phyloP scores from a whole-genome alignment of 1,140 invertebrate species.

The Lepidurus arcticus region DNA sequence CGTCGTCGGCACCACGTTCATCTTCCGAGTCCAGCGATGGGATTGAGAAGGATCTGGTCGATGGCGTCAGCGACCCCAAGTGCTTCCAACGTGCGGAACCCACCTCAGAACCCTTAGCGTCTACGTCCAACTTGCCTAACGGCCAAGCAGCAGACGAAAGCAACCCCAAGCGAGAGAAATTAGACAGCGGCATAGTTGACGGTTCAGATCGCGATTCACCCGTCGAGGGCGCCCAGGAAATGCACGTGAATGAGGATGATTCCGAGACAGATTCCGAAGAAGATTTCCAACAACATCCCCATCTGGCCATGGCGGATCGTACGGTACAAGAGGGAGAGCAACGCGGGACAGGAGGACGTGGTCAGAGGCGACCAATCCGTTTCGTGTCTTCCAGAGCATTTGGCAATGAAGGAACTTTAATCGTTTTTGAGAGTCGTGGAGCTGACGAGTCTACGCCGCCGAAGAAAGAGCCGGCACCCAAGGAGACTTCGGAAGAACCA shows the following conservation, averaged over 20 bases:
- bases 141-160: slow-evolving; percentile 20
- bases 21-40: slow-evolving; percentile 13
- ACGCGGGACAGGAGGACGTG: slow-evolving; percentile 1
- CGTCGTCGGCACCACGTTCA: neutral
- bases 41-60: neutral
- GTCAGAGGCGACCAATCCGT: slow-evolving; percentile 7
- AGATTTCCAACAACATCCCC: neutral
- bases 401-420: slow-evolving; percentile 18
- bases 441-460: neutral
- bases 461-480: slow-evolving; percentile 29
- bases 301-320: slow-evolving; percentile 26
- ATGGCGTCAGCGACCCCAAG: neutral
- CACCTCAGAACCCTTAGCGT: neutral
- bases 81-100: neutral
- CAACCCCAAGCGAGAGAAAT: slow-evolving; percentile 50
- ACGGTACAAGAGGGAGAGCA: neutral
- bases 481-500: slow-evolving; percentile 38
- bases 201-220: slow-evolving; percentile 32
- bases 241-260: slow-evolving; percentile 35
- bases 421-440: slow-evolving; percentile 27
- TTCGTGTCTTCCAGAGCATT: slow-evolving; percentile 23
- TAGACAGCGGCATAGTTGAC: slow-evolving; percentile 55
- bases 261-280: slow-evolving; percentile 22
- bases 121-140: neutral
- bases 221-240: slow-evolving; percentile 35